These are phyloP conservation scores for Lithophane leautieri DNA, from an alignment of 2,888 invertebrate genomes.

Conservation along the genomic window DNA sequence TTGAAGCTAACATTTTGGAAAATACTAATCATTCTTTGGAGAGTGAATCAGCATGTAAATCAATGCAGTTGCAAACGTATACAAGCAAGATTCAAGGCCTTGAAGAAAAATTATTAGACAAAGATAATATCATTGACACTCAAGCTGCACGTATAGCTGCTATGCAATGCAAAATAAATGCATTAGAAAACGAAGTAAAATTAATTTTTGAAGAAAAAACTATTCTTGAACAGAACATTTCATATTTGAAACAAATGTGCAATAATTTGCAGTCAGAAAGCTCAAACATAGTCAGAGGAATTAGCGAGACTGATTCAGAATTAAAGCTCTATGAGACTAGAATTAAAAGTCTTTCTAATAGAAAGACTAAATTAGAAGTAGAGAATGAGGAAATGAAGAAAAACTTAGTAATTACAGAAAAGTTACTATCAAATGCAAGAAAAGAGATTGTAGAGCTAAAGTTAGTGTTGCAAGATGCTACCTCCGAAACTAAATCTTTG, in stretches of 20 bases:
- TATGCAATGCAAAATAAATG: slow-evolving; percentile 82
- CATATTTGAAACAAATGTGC: slow-evolving; percentile 86
- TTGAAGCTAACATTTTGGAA: slow-evolving; percentile 94
- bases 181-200: slow-evolving; percentile 86
- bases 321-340: slow-evolving; percentile 86
- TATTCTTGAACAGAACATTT: slow-evolving; percentile 84
- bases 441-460: slow-evolving; percentile 92
- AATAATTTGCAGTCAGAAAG: slow-evolving; percentile 80
- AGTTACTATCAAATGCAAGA: slow-evolving; percentile 92
- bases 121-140: slow-evolving; percentile 83
- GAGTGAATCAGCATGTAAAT: slow-evolving; percentile 93
- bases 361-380: slow-evolving; percentile 91
- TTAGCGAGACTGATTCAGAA: slow-evolving; percentile 82
- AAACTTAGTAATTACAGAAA: slow-evolving; percentile 90
- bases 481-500: slow-evolving; percentile 90
- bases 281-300: slow-evolving; percentile 71
- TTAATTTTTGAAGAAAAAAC: slow-evolving; percentile 84
- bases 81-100: slow-evolving; percentile 89
- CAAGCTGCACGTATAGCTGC: slow-evolving; percentile 82
- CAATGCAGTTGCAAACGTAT: slow-evolving; percentile 89
- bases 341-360: slow-evolving; percentile 86
- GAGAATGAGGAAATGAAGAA: slow-evolving; percentile 91
- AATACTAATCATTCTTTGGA: slow-evolving; percentile 95
- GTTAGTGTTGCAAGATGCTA: slow-evolving; percentile 91
- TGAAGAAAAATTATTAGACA: slow-evolving; percentile 91